phyloP scores from a whole-genome alignment of 2,888 invertebrate species.

The Caenorhabditis sp. region DNA sequence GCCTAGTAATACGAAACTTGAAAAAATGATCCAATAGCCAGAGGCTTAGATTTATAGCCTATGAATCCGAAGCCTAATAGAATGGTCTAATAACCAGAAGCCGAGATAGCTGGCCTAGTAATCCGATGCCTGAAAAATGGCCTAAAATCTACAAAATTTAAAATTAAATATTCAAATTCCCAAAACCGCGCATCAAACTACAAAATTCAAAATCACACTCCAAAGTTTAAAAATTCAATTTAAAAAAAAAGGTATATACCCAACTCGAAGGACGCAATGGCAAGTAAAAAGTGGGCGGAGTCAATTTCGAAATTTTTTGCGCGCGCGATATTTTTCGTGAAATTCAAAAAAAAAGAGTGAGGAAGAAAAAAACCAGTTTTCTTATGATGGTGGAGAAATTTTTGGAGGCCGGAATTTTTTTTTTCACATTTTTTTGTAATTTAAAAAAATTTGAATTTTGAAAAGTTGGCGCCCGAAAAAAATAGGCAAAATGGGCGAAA shows the following conservation, averaged over 20 bases:
- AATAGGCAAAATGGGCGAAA: not conserved
- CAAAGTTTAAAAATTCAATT: no score
- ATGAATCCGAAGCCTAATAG: no score
- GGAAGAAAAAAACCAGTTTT: not conserved
- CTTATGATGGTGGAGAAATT: not conserved
- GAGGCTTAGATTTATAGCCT: no score
- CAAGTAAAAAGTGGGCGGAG: constrained; percentile 4
- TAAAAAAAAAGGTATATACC: no score
- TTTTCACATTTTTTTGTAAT: not conserved
- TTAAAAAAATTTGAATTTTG: not conserved
- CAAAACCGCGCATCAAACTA: not conserved
- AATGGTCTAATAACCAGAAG: no score
- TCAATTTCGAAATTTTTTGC: not conserved
- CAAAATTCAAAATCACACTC: no score
- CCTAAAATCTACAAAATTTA: no score
- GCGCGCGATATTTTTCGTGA: not conserved
- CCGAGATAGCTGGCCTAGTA: no score
- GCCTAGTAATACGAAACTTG: no score
- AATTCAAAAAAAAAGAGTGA: not conserved
- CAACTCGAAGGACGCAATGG: not conserved
- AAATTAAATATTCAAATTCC: no score
- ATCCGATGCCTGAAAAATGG: no score
- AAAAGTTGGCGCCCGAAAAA: not conserved
- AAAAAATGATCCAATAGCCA: no score
- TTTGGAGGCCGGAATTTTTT: not conserved